Evolutionary conservation across 2,797 vertebrate genomes (phyloP).

Genomic region (Arctocebus calabarensis): DNA sequence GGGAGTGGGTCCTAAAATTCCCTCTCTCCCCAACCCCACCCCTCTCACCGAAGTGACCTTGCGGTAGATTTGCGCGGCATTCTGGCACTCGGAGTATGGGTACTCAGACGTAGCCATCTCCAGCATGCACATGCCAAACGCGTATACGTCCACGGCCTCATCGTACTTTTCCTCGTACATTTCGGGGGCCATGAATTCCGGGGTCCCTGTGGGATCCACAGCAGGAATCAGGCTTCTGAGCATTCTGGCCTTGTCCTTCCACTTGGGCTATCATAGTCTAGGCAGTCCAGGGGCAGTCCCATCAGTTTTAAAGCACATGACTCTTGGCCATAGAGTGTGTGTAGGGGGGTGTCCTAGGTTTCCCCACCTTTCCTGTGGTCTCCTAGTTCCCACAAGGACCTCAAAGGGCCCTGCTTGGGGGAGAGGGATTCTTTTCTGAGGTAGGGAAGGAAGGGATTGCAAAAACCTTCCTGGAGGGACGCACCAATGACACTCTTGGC

Average conservation of each 20-base stretch:
- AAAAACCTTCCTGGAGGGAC: constrained; percentile 17
- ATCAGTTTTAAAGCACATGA: neutral
- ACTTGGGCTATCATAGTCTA: neutral
- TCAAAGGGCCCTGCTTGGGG: neutral
- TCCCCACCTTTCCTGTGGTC: neutral
- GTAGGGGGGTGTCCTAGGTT: neutral
- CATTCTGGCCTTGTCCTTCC: neutral
- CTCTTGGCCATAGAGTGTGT: neutral
- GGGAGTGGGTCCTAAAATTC: neutral
- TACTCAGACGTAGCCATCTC: constrained; percentile 99
- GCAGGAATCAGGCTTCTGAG: constrained; percentile 31
- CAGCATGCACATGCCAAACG: constrained; percentile 99
- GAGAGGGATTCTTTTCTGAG: neutral
- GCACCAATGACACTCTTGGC: constrained; percentile 99
- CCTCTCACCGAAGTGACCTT: constrained; percentile 98
- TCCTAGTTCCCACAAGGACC: neutral
- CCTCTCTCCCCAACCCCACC: neutral
- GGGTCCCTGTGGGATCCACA: constrained; percentile 91
- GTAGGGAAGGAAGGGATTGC: neutral
- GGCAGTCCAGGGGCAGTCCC: neutral
- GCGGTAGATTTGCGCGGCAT: constrained; percentile 98
- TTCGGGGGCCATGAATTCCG: constrained; percentile 99
- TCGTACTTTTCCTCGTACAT: constrained; percentile 99
- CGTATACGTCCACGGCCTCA: constrained; percentile 98
- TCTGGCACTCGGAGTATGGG: constrained; percentile 99